phyloP scores from a whole-genome alignment of 2,113 vertebrate genomes.

The Neolamprologus sp. region DNA sequence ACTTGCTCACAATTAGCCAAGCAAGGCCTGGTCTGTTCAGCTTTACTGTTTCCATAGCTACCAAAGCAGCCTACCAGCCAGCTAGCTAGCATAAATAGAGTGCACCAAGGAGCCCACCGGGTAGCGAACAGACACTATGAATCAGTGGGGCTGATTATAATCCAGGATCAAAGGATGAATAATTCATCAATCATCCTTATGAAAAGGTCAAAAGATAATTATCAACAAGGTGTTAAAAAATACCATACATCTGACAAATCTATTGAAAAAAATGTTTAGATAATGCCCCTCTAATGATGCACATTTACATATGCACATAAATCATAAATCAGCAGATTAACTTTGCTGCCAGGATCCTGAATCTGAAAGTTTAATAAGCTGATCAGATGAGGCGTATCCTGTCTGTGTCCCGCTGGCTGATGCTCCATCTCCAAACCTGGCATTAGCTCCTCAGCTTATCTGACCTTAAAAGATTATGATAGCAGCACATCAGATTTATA shows the following conservation, averaged over 20 bases:
- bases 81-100: conserved; percentile 57
- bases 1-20: conserved; percentile 51
- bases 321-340: background rate
- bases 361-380: conserved; percentile 5
- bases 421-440: conserved; percentile 9
- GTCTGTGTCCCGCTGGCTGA: background rate
- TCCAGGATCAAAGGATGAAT: background rate
- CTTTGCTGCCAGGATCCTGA: background rate
- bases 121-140: background rate
- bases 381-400: background rate
- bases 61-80: conserved; percentile 44
- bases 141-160: background rate
- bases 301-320: background rate
- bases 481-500: conserved; percentile 18
- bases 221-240: background rate
- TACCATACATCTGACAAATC: background rate
- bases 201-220: background rate
- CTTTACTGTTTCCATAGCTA: conserved; percentile 61
- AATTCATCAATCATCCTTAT: background rate
- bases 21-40: conserved; percentile 22
- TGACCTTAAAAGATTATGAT: conserved; percentile 37
- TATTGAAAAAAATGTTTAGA: background rate
- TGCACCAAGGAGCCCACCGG: conserved; percentile 29
- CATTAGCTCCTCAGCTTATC: conserved; percentile 25
- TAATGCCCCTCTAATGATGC: background rate